phyloP scores from a whole-genome alignment of 2,113 vertebrate species.

The Chamaea fasciata region DNA sequence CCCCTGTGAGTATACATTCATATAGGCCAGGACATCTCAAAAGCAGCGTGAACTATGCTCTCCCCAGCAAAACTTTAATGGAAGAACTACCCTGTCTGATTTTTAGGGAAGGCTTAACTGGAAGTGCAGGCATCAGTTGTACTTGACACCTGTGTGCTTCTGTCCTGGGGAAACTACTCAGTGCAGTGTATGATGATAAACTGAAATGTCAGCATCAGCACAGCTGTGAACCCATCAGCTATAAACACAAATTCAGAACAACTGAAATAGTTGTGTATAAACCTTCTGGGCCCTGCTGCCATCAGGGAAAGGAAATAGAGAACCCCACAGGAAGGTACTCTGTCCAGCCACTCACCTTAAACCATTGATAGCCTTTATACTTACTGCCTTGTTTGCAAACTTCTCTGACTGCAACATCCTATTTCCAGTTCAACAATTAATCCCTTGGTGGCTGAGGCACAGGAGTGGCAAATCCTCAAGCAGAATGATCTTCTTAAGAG shows the following conservation, averaged over 20 bases:
- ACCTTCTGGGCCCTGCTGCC: neutral
- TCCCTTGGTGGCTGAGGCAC: neutral
- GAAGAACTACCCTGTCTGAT: neutral
- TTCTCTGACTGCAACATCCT: neutral
- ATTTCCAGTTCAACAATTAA: neutral
- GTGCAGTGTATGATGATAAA: neutral
- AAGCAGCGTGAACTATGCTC: neutral
- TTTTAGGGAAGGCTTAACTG: neutral
- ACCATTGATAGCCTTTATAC: neutral
- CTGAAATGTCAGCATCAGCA: neutral
- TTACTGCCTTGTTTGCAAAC: neutral
- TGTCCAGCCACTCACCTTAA: neutral
- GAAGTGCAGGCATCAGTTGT: neutral
- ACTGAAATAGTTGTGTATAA: neutral
- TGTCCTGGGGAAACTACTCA: neutral
- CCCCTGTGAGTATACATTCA: neutral
- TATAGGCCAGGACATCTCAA: neutral
- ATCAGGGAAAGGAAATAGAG: neutral
- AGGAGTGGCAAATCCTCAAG: neutral
- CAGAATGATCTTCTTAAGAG: neutral
- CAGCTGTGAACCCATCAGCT: neutral
- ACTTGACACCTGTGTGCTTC: neutral
- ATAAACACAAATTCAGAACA: neutral
- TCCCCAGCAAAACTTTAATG: neutral
- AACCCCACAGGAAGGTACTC: neutral